Evolutionary conservation across 2,888 invertebrate species (phyloP).

Genomic region (Melinaea marsaeus): DNA sequence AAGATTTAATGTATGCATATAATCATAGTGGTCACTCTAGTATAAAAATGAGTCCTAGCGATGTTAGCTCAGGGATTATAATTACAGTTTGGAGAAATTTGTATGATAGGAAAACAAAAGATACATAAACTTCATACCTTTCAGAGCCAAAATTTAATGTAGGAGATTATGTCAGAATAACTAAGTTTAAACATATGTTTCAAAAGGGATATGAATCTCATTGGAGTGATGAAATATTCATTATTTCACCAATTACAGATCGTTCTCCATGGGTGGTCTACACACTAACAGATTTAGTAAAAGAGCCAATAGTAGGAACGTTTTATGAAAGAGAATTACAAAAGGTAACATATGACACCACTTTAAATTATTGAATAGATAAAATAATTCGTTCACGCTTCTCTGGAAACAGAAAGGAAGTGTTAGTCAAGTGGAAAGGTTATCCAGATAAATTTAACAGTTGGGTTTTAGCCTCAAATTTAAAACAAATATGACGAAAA

Average conservation of each 20-base stretch:
- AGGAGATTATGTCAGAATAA: conserved; percentile 32
- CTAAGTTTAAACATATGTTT: conserved; percentile 36
- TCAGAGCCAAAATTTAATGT: conserved; percentile 17
- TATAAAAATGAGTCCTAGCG: no score
- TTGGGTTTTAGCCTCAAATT: no score
- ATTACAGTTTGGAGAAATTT: neutral
- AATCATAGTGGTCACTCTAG: no score
- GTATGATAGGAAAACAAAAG: neutral
- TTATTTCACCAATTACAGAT: conserved; percentile 23
- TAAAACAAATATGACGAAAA: no score
- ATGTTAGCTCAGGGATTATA: neutral
- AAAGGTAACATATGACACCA: conserved; percentile 31
- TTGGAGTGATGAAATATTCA: conserved; percentile 40
- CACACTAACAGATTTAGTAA: conserved; percentile 31
- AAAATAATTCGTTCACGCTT: no score
- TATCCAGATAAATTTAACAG: no score
- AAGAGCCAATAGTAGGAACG: conserved; percentile 32
- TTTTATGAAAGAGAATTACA: conserved; percentile 38
- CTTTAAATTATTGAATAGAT: conserved; percentile 29
- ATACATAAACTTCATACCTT: neutral
- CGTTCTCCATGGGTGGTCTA: conserved; percentile 31
- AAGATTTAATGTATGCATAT: neutral
- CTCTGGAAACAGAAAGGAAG: no score
- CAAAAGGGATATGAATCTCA: conserved; percentile 29
- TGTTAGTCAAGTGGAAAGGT: no score